Percentiles rank a stretch among this genome's conserved stretches.
These are phyloP conservation scores for Phocides pigmalion DNA, from an alignment of 1,140 invertebrate genomes.

Conservation along the genomic window DNA sequence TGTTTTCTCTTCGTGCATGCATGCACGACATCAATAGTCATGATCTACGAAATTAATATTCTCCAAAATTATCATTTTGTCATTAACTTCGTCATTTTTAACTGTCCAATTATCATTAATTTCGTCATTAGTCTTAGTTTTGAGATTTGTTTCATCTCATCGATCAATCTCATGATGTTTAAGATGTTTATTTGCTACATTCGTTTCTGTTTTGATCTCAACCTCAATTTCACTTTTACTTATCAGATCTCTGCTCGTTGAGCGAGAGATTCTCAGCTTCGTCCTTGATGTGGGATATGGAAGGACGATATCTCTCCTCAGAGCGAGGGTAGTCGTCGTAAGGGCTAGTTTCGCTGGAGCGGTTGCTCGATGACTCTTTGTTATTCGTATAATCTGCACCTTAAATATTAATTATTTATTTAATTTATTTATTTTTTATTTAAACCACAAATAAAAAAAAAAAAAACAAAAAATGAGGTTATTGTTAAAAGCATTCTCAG, in stretches of 20 bases:
- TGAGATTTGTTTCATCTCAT: neutral
- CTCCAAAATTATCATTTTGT: too few species aligned
- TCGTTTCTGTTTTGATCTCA: neutral
- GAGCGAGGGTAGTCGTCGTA: constrained; percentile 72
- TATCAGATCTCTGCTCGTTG: constrained; percentile 80
- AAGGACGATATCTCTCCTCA: constrained; percentile 68
- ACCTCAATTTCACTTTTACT: constrained; percentile 45
- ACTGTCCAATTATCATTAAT: neutral
- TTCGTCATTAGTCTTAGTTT: neutral
- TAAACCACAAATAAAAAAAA: too few species aligned
- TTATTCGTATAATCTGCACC: constrained; percentile 63
- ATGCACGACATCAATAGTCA: too few species aligned
- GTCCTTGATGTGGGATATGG: constrained; percentile 74
- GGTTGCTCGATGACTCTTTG: constrained; percentile 72
- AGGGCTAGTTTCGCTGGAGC: constrained; percentile 72
- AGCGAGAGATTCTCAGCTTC: constrained; percentile 81
- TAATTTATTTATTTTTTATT: neutral
- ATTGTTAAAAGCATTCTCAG: too few species aligned
- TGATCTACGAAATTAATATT: neutral
- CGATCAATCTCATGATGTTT: neutral
- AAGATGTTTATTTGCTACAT: neutral
- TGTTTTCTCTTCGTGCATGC: too few species aligned
- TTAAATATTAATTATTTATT: constrained; percentile 28
- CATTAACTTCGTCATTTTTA: neutral
- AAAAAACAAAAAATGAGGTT: too few species aligned